Evolutionary conservation across 1,140 invertebrate genomes (phyloP), one percentile per base, ranked within the genome.

Genomic region (Drosophila leontia): DNA sequence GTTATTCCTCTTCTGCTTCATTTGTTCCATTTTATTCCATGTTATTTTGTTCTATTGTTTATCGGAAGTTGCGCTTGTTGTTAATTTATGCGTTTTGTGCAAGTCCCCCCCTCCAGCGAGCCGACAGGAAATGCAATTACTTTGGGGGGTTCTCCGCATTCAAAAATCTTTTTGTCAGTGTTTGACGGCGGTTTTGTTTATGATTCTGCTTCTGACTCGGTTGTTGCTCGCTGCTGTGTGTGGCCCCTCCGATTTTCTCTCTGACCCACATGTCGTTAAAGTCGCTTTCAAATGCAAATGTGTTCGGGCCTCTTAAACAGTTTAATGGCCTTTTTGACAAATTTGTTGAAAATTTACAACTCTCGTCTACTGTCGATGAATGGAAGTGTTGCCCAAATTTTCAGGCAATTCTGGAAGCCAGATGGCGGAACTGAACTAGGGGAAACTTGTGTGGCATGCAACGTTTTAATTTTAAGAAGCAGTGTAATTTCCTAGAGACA

Each of bases 71-170:
- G 75, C 45, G 63, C 64, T 61, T 7, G 55, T 72, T 51, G 75
- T 77, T 78, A 78, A 78, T 78, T 78, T 78, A 78, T 78, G 75
- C 75, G 63, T 61, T 78, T 68, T 68, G 75, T 29, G 67, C 26
- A 68, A 70, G 62, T 77, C n/a, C 56, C 72, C 47, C 41, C 74
- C 48, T 11, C 35, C 42, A 2, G 13, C 8, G 11, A 39, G 23
- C n/a, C 39, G 64, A 78, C 75, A 69, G 75, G 75, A 78, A 78
- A 78, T 78, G 75, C 75, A 78, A 78, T 78, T 78, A 78, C 63
- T 78, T 78, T 69, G 55, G 42, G 50, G 63, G 74, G 74, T 35
- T 58, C 60, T 45, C 61, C 19, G 53, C 71, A 55, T 47, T 74
- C 41, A 47, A 50, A 64, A 62, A 47, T 41, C 59, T 57, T 59